A percentile compares a stretch with the other conserved stretches of the same genome.
These are phyloP conservation scores for Protosalanx chinensis DNA, from an alignment of 2,797 vertebrate species.

Conservation along the genomic window DNA sequence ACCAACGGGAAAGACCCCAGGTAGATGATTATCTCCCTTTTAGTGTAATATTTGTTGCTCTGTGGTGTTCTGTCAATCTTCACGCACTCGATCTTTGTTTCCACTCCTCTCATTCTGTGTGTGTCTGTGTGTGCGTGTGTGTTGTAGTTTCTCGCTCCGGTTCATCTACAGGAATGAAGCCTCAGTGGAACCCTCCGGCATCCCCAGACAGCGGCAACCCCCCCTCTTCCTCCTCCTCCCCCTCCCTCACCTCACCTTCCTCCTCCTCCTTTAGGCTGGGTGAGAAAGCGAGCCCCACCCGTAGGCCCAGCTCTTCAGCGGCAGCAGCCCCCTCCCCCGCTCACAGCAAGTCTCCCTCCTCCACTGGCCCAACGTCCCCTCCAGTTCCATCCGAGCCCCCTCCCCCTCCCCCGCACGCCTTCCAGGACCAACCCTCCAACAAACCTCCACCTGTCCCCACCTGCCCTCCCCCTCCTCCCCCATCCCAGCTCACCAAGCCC, in stretches of 20 bases:
- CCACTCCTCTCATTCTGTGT: slow-evolving; percentile 14
- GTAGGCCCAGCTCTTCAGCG: slow-evolving; percentile 61
- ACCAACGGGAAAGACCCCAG: slow-evolving; percentile 77
- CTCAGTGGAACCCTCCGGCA: slow-evolving; percentile 70
- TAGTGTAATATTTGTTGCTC: background rate
- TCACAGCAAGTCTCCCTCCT: slow-evolving; percentile 52
- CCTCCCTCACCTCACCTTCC: slow-evolving; percentile 55
- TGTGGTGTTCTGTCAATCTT: background rate
- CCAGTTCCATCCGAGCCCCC: slow-evolving; percentile 63
- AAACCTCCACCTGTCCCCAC: slow-evolving; percentile 61
- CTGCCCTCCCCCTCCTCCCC: slow-evolving; percentile 65
- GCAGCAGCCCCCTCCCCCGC: slow-evolving; percentile 61
- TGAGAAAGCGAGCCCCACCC: slow-evolving; percentile 54
- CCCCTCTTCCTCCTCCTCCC: slow-evolving; percentile 36
- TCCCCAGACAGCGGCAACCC: slow-evolving; percentile 36
- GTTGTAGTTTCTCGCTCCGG: slow-evolving; percentile 66
- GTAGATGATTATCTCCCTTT: slow-evolving; percentile 59
- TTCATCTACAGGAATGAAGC: slow-evolving; percentile 71
- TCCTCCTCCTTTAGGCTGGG: slow-evolving; percentile 33
- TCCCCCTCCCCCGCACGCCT: slow-evolving; percentile 55
- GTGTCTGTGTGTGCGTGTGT: slow-evolving; percentile 16
- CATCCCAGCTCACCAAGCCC: slow-evolving; percentile 69
- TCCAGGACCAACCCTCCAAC: slow-evolving; percentile 62
- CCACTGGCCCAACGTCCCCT: slow-evolving; percentile 36
- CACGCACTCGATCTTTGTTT: background rate